Evolutionary conservation across 2,797 vertebrate species (phyloP).

Genomic region (Melanotaenia nigrans): DNA sequence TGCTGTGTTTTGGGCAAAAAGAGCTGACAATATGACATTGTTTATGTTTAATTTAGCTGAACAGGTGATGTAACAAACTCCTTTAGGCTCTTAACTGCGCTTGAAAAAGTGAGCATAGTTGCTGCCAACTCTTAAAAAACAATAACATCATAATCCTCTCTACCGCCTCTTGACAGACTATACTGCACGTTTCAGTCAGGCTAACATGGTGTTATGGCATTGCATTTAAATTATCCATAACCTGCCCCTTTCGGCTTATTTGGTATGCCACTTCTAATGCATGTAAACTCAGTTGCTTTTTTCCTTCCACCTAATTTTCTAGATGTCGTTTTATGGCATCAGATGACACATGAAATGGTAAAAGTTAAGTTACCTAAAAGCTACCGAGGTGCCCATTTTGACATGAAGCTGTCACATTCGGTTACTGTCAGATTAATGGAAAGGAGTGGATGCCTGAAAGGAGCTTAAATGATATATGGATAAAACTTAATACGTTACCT

Average conservation of each 20-base stretch:
- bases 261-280: not conserved
- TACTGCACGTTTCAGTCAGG: not conserved
- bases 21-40: not conserved
- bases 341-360: not conserved
- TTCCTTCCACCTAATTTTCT: not conserved
- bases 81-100: no score
- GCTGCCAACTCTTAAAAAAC: not conserved
- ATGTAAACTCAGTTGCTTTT: not conserved
- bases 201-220: not conserved
- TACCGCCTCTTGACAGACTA: not conserved
- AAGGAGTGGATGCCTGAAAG: not conserved
- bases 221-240: not conserved
- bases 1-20: not conserved
- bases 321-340: not conserved
- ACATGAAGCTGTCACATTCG: not conserved
- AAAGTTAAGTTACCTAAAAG: not conserved
- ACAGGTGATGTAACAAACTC: no score
- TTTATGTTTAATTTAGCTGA: no score
- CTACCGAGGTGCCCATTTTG: not conserved
- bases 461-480: not conserved
- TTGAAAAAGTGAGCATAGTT: not conserved
- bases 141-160: not conserved
- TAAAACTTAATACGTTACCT: conserved; percentile 2
- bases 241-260: not conserved
- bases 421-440: conserved; percentile 4